Conservation (phyloP, 2,113 vertebrate genomes). For the Prunella fulvescens region DNA sequence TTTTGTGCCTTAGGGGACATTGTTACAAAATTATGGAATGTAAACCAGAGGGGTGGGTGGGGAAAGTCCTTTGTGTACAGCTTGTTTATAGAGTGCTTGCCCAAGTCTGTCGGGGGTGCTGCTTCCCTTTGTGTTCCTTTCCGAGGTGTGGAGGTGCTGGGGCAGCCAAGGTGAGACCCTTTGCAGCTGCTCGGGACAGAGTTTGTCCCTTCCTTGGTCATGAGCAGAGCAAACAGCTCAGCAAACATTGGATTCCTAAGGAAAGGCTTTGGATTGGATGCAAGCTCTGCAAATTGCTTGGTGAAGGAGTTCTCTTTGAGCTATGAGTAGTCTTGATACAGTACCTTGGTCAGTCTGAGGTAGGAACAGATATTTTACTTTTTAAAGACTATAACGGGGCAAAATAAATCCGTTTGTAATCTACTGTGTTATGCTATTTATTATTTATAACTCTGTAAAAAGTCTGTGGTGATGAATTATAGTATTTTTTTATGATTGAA, state of each 20-base stretch:
- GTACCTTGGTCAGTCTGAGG: slow-evolving; percentile 35
- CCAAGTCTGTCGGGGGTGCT: background rate
- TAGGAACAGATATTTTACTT: slow-evolving; percentile 44
- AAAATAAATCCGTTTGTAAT: slow-evolving; percentile 67
- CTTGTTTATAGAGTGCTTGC: slow-evolving; percentile 48
- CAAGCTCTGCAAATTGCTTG: background rate
- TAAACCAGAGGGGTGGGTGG: slow-evolving; percentile 55
- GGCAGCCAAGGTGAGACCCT: background rate
- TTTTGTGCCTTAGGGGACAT: slow-evolving; percentile 73
- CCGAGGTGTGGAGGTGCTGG: background rate
- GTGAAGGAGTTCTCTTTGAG: slow-evolving; percentile 1
- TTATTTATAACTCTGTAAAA: slow-evolving; percentile 74
- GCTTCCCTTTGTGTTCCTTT: slow-evolving; percentile 7
- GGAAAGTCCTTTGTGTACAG: slow-evolving; percentile 43
- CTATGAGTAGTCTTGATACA: slow-evolving; percentile 12
- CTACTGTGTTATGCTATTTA: slow-evolving; percentile 73
- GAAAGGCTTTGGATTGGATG: background rate
- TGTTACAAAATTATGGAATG: slow-evolving; percentile 55
- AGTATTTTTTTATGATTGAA: slow-evolving; percentile 76
- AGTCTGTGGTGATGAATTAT: slow-evolving; percentile 70
- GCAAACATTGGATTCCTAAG: background rate
- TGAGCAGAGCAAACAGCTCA: background rate
- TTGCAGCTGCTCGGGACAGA: background rate
- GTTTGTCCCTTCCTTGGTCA: background rate
- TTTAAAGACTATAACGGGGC: slow-evolving; percentile 48